phyloP scores from a whole-genome alignment of 2,797 vertebrate genomes.

The Sphenodon punctatus region DNA sequence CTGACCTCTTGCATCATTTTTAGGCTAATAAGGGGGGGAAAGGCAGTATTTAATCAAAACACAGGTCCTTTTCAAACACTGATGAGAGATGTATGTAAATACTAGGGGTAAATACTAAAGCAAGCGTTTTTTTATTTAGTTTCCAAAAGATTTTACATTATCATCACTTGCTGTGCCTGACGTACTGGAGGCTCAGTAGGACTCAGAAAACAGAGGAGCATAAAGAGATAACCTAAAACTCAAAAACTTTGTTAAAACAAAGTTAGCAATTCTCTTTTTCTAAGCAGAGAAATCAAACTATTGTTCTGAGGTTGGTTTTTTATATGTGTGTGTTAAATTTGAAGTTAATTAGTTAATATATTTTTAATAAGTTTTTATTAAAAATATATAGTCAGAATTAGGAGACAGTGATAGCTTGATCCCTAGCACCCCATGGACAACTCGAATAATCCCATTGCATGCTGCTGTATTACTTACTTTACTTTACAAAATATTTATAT shows the following conservation, averaged over 20 bases:
- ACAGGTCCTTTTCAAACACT: neutral
- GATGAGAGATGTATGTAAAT: neutral
- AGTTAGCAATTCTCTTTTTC: neutral
- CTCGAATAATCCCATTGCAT: no score
- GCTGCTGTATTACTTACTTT: no score
- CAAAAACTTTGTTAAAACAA: neutral
- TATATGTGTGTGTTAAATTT: neutral
- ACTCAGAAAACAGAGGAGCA: neutral
- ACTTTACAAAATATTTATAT: no score
- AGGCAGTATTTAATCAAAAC: no score
- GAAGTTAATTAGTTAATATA: no score
- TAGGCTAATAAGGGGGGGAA: no score
- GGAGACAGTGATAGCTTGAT: accelerated
- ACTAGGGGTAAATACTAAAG: neutral
- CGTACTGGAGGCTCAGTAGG: neutral
- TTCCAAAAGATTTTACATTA: no score
- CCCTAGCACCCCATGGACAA: accelerated
- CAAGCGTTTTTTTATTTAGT: neutral
- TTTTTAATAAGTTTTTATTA: no score
- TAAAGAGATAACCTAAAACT: neutral
- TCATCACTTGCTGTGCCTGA: neutral
- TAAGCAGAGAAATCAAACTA: neutral
- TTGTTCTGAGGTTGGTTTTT: neutral
- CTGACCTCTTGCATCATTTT: no score
- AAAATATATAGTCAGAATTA: neutral